Percentiles rank a stretch among this genome's conserved stretches.
These are phyloP conservation scores for Smittia sp. DNA, from an alignment of 2,888 invertebrate genomes.

Conservation along the genomic window DNA sequence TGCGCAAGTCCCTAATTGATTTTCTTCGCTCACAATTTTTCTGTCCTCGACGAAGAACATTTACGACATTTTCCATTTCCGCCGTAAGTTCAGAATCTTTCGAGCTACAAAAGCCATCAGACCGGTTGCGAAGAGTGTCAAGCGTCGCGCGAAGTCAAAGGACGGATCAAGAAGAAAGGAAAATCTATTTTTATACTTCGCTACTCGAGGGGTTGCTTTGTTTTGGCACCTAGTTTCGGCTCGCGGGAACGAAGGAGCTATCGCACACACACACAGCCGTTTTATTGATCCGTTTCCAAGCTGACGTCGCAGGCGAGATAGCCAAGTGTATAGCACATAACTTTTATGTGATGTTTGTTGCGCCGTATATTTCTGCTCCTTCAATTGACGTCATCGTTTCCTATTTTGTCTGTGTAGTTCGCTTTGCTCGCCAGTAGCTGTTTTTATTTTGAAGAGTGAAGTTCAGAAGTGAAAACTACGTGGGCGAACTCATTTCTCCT, in stretches of 20 bases:
- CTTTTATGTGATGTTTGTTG: conserved; percentile 36
- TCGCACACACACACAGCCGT: not conserved
- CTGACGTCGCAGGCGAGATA: conserved; percentile 40
- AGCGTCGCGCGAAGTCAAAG: not conserved
- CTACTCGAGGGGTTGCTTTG: conserved; percentile 30
- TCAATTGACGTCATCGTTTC: conserved; percentile 41
- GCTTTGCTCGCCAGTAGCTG: conserved; percentile 13
- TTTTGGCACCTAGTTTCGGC: conserved; percentile 30
- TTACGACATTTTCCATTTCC: conserved; percentile 23
- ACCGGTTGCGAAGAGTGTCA: not conserved
- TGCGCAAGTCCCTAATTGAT: conserved; percentile 39
- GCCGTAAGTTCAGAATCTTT: not conserved
- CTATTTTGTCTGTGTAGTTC: not conserved
- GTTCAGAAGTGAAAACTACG: conserved; percentile 11
- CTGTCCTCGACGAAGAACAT: conserved; percentile 1
- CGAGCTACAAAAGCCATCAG: not conserved
- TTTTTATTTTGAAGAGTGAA: conserved; percentile 38
- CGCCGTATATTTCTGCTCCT: conserved; percentile 36
- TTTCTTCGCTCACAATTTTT: not conserved
- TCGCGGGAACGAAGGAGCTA: not conserved
- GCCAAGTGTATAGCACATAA: conserved; percentile 33
- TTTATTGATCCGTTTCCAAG: conserved; percentile 40
- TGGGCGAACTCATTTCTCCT: not conserved
- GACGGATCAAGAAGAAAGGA: conserved; percentile 3
- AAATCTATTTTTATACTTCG: conserved; percentile 25